Percentiles rank a stretch among this genome's conserved stretches.
phyloP scores from a whole-genome alignment of 2,888 invertebrate species.

The Charanyca ferruginea region DNA sequence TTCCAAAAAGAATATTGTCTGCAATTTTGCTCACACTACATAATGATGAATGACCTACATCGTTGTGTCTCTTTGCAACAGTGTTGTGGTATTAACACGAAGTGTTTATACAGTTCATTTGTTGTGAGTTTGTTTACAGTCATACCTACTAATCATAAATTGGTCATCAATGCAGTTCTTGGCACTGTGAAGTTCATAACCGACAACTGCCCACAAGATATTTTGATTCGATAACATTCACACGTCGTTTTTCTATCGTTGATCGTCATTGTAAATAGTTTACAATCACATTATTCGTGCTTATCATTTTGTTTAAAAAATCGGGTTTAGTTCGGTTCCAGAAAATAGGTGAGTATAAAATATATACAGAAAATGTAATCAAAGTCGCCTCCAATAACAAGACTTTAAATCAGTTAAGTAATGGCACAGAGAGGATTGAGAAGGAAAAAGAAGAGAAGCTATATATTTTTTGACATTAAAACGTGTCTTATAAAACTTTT shows the following conservation, averaged over 20 bases:
- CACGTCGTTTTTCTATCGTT: no score
- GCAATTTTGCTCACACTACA: constrained; percentile 5
- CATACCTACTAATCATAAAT: constrained; percentile 24
- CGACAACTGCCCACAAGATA: background rate
- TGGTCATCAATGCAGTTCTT: constrained; percentile 36
- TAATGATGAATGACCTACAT: constrained; percentile 28
- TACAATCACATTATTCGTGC: no score
- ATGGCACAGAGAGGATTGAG: no score
- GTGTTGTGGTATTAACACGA: constrained; percentile 25
- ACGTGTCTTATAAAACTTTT: no score
- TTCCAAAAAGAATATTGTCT: background rate
- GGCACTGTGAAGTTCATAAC: constrained; percentile 10
- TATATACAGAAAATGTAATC: constrained; percentile 29
- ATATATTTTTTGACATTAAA: no score
- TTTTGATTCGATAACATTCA: no score
- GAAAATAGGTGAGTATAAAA: constrained; percentile 1
- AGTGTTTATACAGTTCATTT: constrained; percentile 18
- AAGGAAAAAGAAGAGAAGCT: no score
- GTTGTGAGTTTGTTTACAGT: constrained; percentile 38
- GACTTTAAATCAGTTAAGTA: constrained; percentile 24
- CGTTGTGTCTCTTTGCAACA: constrained; percentile 35
- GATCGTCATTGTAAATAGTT: no score
- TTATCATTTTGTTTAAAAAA: no score
- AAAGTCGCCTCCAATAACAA: constrained; percentile 27
- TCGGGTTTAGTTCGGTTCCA: background rate